Evolutionary conservation across 2,113 vertebrate genomes (phyloP), one percentile per base, ranked within the genome.

Genomic region (Myiozetetes cayanensis): DNA sequence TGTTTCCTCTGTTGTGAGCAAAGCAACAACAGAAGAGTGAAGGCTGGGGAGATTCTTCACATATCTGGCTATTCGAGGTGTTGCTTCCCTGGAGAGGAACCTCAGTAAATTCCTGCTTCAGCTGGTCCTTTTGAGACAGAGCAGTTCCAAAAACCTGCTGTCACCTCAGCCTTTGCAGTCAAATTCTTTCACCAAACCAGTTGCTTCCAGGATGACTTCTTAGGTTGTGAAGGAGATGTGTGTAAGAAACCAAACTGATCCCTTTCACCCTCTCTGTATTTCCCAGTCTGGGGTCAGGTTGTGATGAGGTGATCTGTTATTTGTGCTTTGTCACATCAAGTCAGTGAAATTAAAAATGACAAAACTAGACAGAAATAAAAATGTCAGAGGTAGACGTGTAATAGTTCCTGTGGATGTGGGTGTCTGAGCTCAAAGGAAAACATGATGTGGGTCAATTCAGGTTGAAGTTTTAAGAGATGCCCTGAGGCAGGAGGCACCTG

Each of bases 311-410:
- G 55, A 63, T 52, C 24, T 81, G 39, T 73, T 81, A 11, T 39
- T 94, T 85, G 33, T 56, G 41, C 24, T 41, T 41, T 41, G 39
- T 41, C 39, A 41, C 39, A 41, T 41, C 39, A 41, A 41, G 39
- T 79, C 68, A 50, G n/a, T 59, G 44, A 81, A 77, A 90, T 78
- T 44, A 87, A 77, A 85, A 83, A 74, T 92, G 58, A 72, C 30
- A 53, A 92, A 94, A 77, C 25, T 14, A 73, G 70, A 39, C 83
- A 72, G 66, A 85, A 96, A 84, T 73, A 92, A 85, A 93, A 91
- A 68, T 43, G 91, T 55, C 68, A 72, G 52, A 85, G 49, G 61
- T 65, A 62, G n/a, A 72, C 18, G 1, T 33, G 67, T 87, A 52
- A 15, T 85, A 70, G 33, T 81, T 93, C 41, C 67, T 47, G 78